phyloP scores from a whole-genome alignment of 53 echinoderm and acorn worm species.

The Hippasteria phrygiana region DNA sequence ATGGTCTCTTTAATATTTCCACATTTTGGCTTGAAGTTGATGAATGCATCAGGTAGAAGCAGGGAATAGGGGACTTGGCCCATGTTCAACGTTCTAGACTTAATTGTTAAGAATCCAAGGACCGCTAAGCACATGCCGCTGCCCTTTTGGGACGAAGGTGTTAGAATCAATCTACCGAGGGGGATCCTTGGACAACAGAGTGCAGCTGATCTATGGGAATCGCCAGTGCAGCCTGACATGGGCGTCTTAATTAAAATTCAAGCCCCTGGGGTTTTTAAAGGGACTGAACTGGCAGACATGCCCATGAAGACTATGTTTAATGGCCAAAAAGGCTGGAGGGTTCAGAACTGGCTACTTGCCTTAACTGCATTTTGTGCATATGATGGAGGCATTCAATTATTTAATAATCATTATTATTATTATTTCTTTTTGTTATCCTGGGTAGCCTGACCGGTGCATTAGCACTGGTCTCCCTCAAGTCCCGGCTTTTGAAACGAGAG shows the following conservation, averaged over 20 bases:
- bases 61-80: not conserved
- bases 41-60: not conserved
- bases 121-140: not conserved
- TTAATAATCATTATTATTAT: too few species aligned
- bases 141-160: not conserved
- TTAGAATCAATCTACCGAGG: constrained; percentile 30
- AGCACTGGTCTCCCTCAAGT: too few species aligned
- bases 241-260: constrained; percentile 3
- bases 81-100: not conserved
- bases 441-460: too few species aligned
- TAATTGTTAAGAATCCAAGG: not conserved
- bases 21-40: too few species aligned
- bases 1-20: too few species aligned
- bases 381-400: too few species aligned
- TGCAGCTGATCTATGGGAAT: constrained; percentile 17
- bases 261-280: not conserved
- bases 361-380: too few species aligned
- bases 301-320: not conserved
- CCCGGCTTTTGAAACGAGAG: too few species aligned
- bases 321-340: too few species aligned
- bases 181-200: not conserved
- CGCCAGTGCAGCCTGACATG: not conserved
- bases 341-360: too few species aligned
- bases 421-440: too few species aligned
- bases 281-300: not conserved